Conservation (phyloP, 2,797 vertebrate genomes). For the Urophycis tenuis region DNA sequence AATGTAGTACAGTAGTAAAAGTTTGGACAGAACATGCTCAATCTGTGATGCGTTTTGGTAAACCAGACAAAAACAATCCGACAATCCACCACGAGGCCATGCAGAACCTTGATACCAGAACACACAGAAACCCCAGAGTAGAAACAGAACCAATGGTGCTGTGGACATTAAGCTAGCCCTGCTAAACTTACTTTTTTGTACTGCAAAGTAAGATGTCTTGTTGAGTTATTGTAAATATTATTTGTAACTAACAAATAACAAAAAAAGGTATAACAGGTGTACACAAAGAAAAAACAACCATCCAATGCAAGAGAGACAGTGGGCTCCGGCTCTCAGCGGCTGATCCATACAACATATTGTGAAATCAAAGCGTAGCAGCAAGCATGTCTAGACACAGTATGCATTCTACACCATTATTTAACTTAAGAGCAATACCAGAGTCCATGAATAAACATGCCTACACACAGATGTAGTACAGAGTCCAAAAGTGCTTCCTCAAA, state of each 20-base stretch:
- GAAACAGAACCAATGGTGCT: neutral
- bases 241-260: no score
- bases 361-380: constrained; percentile 36
- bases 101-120: neutral
- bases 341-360: constrained; percentile 39
- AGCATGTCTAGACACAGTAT: constrained; percentile 50
- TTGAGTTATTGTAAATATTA: no score
- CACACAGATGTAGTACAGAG: neutral
- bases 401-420: constrained; percentile 43
- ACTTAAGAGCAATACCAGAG: neutral
- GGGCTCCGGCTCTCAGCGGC: no score
- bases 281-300: constrained; percentile 9
- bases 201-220: neutral
- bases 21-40: no score
- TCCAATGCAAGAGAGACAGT: neutral
- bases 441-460: neutral
- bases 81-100: constrained; percentile 32
- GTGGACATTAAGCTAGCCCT: neutral
- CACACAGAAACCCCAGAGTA: no score
- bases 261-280: neutral
- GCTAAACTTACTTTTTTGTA: neutral
- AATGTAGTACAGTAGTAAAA: no score
- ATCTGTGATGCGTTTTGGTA: no score
- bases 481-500: no score
- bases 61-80: constrained; percentile 43